Conservation (phyloP, 2,888 invertebrate species). For the Emmelina monodactyla region DNA sequence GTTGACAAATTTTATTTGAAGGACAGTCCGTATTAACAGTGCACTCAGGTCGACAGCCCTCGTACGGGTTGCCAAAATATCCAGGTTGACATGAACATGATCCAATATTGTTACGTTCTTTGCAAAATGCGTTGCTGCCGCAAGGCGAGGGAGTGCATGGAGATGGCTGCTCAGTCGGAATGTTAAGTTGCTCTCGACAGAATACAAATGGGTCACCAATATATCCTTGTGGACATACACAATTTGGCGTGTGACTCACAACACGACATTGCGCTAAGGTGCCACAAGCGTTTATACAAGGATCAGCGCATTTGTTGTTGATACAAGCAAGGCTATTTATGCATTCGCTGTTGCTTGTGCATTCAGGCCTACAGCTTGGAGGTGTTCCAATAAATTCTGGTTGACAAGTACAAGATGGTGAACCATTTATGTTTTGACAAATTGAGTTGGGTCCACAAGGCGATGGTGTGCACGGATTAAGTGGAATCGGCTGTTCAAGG, state of each 20-base stretch:
- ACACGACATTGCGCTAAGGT: conserved; percentile 75
- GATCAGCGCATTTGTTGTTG: conserved; percentile 76
- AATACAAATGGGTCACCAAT: conserved; percentile 76
- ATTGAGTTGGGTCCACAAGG: conserved; percentile 73
- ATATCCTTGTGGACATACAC: conserved; percentile 70
- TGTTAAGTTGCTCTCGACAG: conserved; percentile 54
- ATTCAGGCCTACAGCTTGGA: conserved; percentile 77
- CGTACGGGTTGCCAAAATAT: conserved; percentile 70
- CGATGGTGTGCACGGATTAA: conserved; percentile 71
- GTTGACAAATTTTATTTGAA: conserved; percentile 74
- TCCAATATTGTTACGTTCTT: conserved; percentile 73
- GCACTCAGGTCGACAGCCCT: conserved; percentile 80
- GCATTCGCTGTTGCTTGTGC: conserved; percentile 77
- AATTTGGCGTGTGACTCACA: conserved; percentile 76
- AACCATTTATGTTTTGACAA: conserved; percentile 68
- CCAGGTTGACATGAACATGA: conserved; percentile 73
- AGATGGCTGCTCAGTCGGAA: conserved; percentile 45
- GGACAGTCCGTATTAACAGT: conserved; percentile 77
- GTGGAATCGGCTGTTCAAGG: conserved; percentile 34
- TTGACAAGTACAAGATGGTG: conserved; percentile 75
- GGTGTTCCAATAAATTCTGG: conserved; percentile 73
- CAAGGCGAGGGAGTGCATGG: conserved; percentile 77
- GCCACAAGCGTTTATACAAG: conserved; percentile 77
- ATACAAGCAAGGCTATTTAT: conserved; percentile 71
- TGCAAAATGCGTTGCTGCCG: conserved; percentile 76